Evolutionary conservation across 2,888 invertebrate genomes (phyloP).

Genomic region (Sinelater perroti): DNA sequence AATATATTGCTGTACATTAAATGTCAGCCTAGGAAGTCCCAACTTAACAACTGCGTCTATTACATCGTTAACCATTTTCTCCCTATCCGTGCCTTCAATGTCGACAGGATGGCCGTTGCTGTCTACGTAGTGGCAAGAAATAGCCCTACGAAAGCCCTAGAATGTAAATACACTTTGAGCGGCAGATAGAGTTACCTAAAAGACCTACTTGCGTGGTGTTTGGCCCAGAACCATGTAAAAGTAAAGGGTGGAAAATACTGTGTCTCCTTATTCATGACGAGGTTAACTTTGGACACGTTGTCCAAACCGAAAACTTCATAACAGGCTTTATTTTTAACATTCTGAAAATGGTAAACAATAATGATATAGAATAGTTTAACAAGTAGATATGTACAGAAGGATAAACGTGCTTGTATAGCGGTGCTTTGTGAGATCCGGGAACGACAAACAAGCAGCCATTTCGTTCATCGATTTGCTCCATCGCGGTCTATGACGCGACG

Average conservation of each 20-base stretch:
- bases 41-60: slow-evolving; percentile 60
- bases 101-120: slow-evolving; percentile 76
- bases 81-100: slow-evolving; percentile 71
- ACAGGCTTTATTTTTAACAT: slow-evolving; percentile 72
- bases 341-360: slow-evolving; percentile 50
- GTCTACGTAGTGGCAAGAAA: slow-evolving; percentile 84
- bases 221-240: slow-evolving; percentile 86
- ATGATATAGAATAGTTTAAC: not conserved
- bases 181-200: too few species aligned
- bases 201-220: slow-evolving; percentile 71
- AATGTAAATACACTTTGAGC: slow-evolving; percentile 36
- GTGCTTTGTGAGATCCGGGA: slow-evolving; percentile 77
- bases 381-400: slow-evolving; percentile 64
- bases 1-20: slow-evolving; percentile 58
- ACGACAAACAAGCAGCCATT: slow-evolving; percentile 87
- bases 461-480: slow-evolving; percentile 74
- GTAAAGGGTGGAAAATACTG: slow-evolving; percentile 85
- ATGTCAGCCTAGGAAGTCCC: slow-evolving; percentile 52
- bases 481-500: slow-evolving; percentile 89
- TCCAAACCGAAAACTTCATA: slow-evolving; percentile 68
- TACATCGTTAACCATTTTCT: slow-evolving; percentile 68
- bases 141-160: slow-evolving; percentile 78
- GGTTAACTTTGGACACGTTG: slow-evolving; percentile 64
- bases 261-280: slow-evolving; percentile 83
- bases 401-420: slow-evolving; percentile 74